Evolutionary conservation across 2,797 vertebrate species (phyloP), one percentile per base, ranked within the genome.

Genomic region (Limnodromus scolopaceus): DNA sequence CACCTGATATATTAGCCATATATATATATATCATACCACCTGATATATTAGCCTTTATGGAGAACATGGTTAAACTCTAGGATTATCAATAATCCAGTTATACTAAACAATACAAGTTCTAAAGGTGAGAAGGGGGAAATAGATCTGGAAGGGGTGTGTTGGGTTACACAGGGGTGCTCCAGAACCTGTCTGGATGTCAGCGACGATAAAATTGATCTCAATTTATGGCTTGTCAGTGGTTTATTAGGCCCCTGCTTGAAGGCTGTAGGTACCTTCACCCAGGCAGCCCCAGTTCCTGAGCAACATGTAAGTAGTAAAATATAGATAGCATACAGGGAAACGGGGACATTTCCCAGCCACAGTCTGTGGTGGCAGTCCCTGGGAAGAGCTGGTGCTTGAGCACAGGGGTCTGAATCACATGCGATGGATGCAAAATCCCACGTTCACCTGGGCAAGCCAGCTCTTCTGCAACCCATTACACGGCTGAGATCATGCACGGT

Each of bases 31-130:
- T 48, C 46, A 48, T 48, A 48, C 22, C 22, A 13, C 46, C 23
- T 48, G 46, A 48, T 48, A 7, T 48, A 41, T 58, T 18, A 60
- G 13, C 30, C 34, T 64, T 63, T 41, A 30, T 2, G 8, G 69
- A 96, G 65, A 87, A 87, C 53, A 13, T 8, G 18, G 49, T 57
- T 66, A 60, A 96, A 78, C 79, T 60, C 34, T 7, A 22, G 89
- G 91, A 80, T 95, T 66, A 81, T 64, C 69, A 72, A 91, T 88
- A 77, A 69, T 54, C 71, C 46, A 14, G 28, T 89, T 64, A 32
- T 9, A 65, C 23, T n/a, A 75, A 87, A 60, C 22, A 61, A 27
- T 27, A 5, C 10, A 22, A 64, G 19, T 75, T 88, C 51, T 53
- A 68, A 87, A 83, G 60, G 65, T 78, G 39, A 51, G 53, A 39